Base-by-base conservation (phyloP, 2,888 invertebrate genomes). In the Thyatira batis region DNA sequence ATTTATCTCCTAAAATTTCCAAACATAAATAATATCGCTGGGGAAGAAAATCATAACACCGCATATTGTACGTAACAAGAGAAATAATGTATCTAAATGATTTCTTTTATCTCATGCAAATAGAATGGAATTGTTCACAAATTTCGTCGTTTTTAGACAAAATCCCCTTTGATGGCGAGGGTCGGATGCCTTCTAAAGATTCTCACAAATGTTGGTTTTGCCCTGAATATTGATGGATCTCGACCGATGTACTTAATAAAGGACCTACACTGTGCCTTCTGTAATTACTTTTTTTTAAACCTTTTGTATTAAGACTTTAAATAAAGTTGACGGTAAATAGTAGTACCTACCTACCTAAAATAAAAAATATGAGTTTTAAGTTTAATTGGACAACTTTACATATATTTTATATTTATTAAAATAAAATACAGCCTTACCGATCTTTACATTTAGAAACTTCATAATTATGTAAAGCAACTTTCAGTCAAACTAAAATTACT, bases 131-230 rank as follows among this genome's bases (percentile, higher is more conserved):
- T 73, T 69, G 69, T 67, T 61, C 63, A 53, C 58, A 61, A 68
- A 67, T 73, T 58, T 55, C 39, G 57, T 58, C 65, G 67, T 69
- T 64, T 65, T 52, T 58, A 49, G 53, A 53, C 48, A 60, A 65
- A 77, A 72, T 39, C 39, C 72, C 60, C 60, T 78, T 76, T 79
- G 74, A 73, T 67, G 73, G 59, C 59, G 63, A 55, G 52, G 55
- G 65, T 65, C 71, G 70, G 71, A 61, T 71, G 66, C 72, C 73
- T 76, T 45, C 57, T 61, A 55, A 50, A 58, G 53, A 63, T 62
- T 55, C 54, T 51, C 56, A 50, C 51, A 52, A 57, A 59, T 60
- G 53, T 58, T 53, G 59, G 67, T 62, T 64, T 62, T 64, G 57
- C 53, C 53, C 66, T 67, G 67, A 68, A 66, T 68, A 69, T 67